Conservation (phyloP, 2,888 invertebrate genomes). For the Cyclophora punctaria region DNA sequence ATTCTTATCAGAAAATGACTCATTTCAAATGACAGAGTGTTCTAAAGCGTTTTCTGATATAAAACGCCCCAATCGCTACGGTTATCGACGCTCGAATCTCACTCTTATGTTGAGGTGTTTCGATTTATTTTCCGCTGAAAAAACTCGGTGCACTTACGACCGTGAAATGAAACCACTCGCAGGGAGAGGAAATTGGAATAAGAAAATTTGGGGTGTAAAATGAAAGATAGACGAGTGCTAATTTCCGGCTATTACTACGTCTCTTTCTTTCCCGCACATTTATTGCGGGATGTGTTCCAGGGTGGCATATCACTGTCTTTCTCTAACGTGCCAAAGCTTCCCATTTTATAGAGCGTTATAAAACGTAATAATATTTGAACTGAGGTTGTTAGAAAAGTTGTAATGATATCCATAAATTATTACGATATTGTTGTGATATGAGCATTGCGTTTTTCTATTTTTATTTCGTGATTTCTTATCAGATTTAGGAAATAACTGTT, state of each 20-base stretch:
- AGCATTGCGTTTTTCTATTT: too few species aligned
- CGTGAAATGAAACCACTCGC: constrained; percentile 49
- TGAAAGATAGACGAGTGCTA: constrained; percentile 85
- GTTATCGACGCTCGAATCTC: constrained; percentile 20
- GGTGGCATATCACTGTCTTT: constrained; percentile 57
- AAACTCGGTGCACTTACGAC: constrained; percentile 32
- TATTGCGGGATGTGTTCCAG: constrained; percentile 57
- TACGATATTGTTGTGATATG: too few species aligned
- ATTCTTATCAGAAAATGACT: constrained; percentile 83
- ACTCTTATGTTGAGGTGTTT: constrained; percentile 21
- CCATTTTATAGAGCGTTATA: constrained; percentile 43
- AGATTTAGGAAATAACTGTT: too few species aligned
- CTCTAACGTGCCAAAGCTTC: constrained; percentile 50
- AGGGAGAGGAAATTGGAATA: constrained; percentile 81
- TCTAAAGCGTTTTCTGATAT: constrained; percentile 53
- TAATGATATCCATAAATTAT: too few species aligned
- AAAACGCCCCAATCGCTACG: constrained; percentile 42
- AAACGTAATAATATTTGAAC: constrained; percentile 24
- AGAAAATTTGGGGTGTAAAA: constrained; percentile 86
- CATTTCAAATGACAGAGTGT: constrained; percentile 80
- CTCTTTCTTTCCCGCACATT: constrained; percentile 73
- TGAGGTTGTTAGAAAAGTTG: too few species aligned
- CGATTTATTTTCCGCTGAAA: constrained; percentile 21
- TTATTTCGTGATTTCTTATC: too few species aligned
- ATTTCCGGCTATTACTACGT: constrained; percentile 79